Base-by-base conservation (phyloP, 2,797 vertebrate species). In the Emys orbicularis region DNA sequence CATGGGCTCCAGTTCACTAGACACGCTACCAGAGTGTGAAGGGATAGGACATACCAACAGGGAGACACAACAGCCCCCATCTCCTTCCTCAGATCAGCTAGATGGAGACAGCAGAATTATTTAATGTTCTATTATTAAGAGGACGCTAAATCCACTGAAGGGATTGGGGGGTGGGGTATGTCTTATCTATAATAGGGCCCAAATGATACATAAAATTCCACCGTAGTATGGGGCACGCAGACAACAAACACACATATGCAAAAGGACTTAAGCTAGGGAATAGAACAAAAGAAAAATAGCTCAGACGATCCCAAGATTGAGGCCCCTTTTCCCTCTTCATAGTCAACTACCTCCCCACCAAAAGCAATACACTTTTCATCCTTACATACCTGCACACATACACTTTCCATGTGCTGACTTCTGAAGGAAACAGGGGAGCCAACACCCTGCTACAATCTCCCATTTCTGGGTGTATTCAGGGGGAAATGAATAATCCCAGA, bases 1-100 rank as follows among this genome's bases (percentile, higher is more conserved):
- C 29, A 29, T n/a, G 56, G 61, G 68, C 91, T 95, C 52, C 61
- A 83, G 79, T 92, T 96, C 87, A 72, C 50, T 37, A n/a, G 34
- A 50, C 31, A 10, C 1, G 4, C 12, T 23, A 4, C 34, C 31
- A 12, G 19, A 86, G 61, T 61, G 57, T 13, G 76, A 81, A 83
- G 74, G 15, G 44, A 12, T 61, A 83, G 83, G 72, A 88, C 47
- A 79, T 84, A 87, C 72, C 59, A 86, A 59, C 31, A 25, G 59
- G 80, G 72, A 83, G 18, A 86, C 18, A 94, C 59, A 81, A 53
- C 1, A 95, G 9, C 19, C 81, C 37, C 47, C 54, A 50, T 59
- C 54, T 83, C 68, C 54, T 68, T 59, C n/a, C 83, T 81, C 49
- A 68, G 44, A 83, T 41, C 18, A 53, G 27, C 83, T 41, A 68